Evolutionary conservation across 2,888 invertebrate genomes (phyloP), one percentile per base, ranked within the genome.

Genomic region (Carpatolechia fugitivella): DNA sequence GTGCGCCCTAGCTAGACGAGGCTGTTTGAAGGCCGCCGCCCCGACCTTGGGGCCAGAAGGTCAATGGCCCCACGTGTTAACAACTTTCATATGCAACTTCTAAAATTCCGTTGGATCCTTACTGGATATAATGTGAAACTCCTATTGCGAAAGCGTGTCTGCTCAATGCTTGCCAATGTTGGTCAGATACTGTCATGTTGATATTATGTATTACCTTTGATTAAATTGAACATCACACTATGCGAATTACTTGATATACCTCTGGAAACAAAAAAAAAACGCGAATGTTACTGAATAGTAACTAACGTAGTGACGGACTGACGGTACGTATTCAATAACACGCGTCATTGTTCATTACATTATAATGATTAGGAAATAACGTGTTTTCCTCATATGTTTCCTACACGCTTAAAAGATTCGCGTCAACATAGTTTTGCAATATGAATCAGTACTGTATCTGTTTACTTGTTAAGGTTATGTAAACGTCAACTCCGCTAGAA

Each of bases 41-140:
- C 76, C 85, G 90, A 90, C 90, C 90, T 90, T 90, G 83, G 74
- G 82, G 81, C 75, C 80, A 80, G 82, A 86, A 87, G 88, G 87
- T 89, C 85, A 84, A 83, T 77, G 90, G 80, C 85, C 90, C 81
- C 80, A 74, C 77, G 79, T 82, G 82, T 78, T 79, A 74, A 69
- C 72, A 78, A 75, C 75, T 79, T 78, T 77, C 70, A 65, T 35
- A 35, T 82, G 77, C 77, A 68, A 73, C 77, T 77, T 72, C 61
- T 69, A 61, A 24, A 4, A 60, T 60, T 60, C 60, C 62, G 52
- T 64, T 56, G 35, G 18, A 48, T 48, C 48, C 33, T 48, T 31
- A 16, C 29, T 47, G 13, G 31, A 47, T 13, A 29, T 13, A 5
- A 14, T 29, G 14, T 31, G 47, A 24, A 24, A 24, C 24, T n/a